These are phyloP conservation scores for Dendrocincla tyrannina DNA, from an alignment of 2,797 vertebrate species.

Conservation along the genomic window DNA sequence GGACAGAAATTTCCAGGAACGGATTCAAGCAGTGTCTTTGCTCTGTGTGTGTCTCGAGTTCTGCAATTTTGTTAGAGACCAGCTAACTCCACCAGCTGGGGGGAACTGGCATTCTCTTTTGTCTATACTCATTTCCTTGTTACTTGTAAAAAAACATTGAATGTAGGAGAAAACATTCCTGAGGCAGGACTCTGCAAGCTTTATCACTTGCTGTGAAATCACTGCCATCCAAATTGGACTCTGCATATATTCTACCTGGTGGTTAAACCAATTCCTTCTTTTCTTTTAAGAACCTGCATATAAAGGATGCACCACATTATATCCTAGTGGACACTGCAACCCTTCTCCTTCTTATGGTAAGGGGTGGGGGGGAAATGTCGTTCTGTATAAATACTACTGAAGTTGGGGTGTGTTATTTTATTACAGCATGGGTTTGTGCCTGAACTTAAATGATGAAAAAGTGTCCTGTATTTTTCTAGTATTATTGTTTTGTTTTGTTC, in stretches of 20 bases:
- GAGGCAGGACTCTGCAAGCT: not conserved
- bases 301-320: not conserved
- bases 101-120: not conserved
- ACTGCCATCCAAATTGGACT: not conserved
- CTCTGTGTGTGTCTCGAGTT: not conserved
- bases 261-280: not conserved
- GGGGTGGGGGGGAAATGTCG: fast-evolving
- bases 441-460: not conserved
- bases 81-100: not conserved
- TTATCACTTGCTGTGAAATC: not conserved
- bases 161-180: not conserved
- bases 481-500: not conserved
- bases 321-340: not conserved
- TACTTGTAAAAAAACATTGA: not conserved
- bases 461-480: not conserved
- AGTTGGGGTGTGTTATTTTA: not conserved
- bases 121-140: not conserved
- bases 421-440: not conserved
- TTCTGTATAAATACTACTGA: not conserved
- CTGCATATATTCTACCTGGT: not conserved
- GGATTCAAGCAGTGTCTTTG: not conserved
- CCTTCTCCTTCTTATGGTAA: not conserved
- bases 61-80: not conserved
- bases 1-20: not conserved
- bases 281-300: not conserved